Base-by-base conservation (phyloP, 2,113 vertebrate genomes). In the Bufo bufo region DNA sequence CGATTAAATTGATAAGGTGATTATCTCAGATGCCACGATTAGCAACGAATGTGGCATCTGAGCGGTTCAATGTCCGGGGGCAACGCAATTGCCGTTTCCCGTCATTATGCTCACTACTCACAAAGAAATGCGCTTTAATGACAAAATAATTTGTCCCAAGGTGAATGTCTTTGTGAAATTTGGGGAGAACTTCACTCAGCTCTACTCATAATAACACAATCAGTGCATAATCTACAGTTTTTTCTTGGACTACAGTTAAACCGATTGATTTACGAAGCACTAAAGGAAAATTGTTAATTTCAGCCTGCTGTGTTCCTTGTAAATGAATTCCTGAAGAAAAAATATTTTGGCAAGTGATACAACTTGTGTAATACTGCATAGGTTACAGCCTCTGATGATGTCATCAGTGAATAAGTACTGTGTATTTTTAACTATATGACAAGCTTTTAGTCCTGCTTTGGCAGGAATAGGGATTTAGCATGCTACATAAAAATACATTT, bases 401-500 rank as follows among this genome's bases (percentile, higher is more conserved):
- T 69, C 61, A 85, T 85, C 49, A 20, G 45, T 0, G 58, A 49
- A 45, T 54, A n/a, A 9, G 45, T 11, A 2, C 16, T 49, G 77
- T 13, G 23, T 56, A 71, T 20, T 49, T 43, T 81, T 71, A 54
- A 43, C 49, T 81, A 71, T 59, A 43, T 69, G 69, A 81, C 50
- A 81, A 49, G 63, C 77, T 52, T 90, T 86, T 90, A 90, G 90
- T 74, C 86, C 87, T 80, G n/a, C 6, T 63, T 71, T 66, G 79
- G 10, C 82, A 93, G n/a, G 89, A 92, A 87, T 79, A 90, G 90
- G 83, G 91, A 93, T 92, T 93, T 95, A 92, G 86, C 86, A 91
- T 69, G 13, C 2, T 0, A 92, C 90, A 94, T 93, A 92, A 90
- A 94, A 93, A 93, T 94, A 94, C 94, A 92, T 92, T 92, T 90